These are phyloP conservation scores for human DNA, from an alignment of 2,113 vertebrate species.

Conservation along the genomic window GRCh38 chr7:28376001-28376500, in stretches of 20 bases:
- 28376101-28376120: neutral
- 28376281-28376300: too few relatives aligned
- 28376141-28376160: neutral
- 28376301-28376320: too few relatives aligned
- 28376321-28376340: too few relatives aligned
- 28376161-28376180: neutral
- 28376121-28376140: too few relatives aligned
- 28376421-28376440: too few relatives aligned
- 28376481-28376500: too few relatives aligned
- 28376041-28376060: neutral
- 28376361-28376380: too few relatives aligned
- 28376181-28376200: neutral
- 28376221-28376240: neutral
- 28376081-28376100: neutral
- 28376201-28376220: neutral
- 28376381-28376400: too few relatives aligned
- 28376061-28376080: neutral
- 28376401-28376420: too few relatives aligned
- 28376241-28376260: neutral
- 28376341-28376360: too few relatives aligned
- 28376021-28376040: neutral
- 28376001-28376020: neutral
- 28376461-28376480: too few relatives aligned
- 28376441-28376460: too few relatives aligned
- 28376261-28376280: neutral